Conservation (phyloP, 1,140 invertebrate species). For the Drosophila erecta region DNA sequence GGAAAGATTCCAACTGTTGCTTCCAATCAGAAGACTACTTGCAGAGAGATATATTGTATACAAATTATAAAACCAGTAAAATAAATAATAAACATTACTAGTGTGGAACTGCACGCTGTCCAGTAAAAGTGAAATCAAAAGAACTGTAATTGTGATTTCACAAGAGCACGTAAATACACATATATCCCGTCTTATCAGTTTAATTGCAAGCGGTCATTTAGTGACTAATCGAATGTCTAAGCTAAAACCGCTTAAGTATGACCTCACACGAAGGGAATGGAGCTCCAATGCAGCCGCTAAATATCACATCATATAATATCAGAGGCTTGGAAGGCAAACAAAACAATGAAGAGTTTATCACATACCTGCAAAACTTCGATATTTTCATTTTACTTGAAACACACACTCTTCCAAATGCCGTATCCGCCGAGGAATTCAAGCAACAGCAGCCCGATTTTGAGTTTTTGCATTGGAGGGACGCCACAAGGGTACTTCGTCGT, state of each 20-base stretch:
- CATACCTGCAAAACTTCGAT: constrained; percentile 9
- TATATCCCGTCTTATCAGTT: too few species aligned
- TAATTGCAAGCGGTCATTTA: too few species aligned
- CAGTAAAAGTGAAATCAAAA: too few species aligned
- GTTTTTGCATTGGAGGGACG: constrained; percentile 24
- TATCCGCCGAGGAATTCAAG: not conserved
- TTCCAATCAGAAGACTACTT: constrained; percentile 5
- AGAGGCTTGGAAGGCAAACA: constrained; percentile 17
- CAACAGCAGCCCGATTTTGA: constrained; percentile 1
- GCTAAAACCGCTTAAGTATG: not conserved
- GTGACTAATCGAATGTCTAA: too few species aligned
- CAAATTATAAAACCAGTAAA: too few species aligned
- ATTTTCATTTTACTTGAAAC: constrained; percentile 28
- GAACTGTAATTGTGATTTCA: too few species aligned
- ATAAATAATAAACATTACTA: too few species aligned
- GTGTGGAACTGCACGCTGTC: too few species aligned
- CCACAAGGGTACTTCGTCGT: not conserved
- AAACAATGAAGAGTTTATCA: not conserved
- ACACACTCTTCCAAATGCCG: constrained; percentile 5
- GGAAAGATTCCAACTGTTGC: too few species aligned
- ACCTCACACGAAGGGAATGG: not conserved
- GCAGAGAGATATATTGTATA: too few species aligned
- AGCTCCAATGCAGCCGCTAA: not conserved
- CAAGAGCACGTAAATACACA: too few species aligned
- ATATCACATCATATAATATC: constrained; percentile 19